Conservation (phyloP, 2,113 vertebrate genomes). For the Amphilophus citrinellus region DNA sequence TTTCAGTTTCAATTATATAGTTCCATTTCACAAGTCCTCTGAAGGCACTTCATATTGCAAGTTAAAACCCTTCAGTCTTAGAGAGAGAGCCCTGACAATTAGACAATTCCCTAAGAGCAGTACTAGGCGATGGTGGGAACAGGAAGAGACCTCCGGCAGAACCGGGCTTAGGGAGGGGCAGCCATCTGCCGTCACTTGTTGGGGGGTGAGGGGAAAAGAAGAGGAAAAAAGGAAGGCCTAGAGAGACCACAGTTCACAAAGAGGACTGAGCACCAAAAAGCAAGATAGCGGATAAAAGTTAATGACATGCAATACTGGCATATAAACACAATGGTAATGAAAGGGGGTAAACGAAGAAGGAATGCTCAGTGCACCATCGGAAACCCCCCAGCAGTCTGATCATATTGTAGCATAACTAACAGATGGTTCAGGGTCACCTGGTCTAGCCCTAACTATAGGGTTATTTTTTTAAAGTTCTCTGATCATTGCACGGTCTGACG, state of each 20-base stretch:
- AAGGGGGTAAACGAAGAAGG: neutral
- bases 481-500: too few species aligned
- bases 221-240: neutral
- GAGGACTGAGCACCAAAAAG: neutral
- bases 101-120: neutral
- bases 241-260: too few species aligned
- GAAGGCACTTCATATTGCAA: neutral
- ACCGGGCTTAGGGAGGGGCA: neutral
- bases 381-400: too few species aligned
- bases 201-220: neutral
- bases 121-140: neutral
- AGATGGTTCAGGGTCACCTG: neutral
- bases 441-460: neutral
- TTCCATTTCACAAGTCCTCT: neutral
- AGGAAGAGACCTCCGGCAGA: neutral
- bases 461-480: too few species aligned
- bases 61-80: neutral
- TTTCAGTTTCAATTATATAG: neutral
- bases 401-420: neutral
- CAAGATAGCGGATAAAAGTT: neutral
- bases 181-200: neutral
- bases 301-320: neutral
- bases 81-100: neutral
- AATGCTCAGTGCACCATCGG: neutral
- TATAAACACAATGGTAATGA: neutral